Percentiles rank a stretch among this genome's conserved stretches.
These are phyloP conservation scores for Anthrax anthrax DNA, from an alignment of 2,888 invertebrate species.

Conservation along the genomic window DNA sequence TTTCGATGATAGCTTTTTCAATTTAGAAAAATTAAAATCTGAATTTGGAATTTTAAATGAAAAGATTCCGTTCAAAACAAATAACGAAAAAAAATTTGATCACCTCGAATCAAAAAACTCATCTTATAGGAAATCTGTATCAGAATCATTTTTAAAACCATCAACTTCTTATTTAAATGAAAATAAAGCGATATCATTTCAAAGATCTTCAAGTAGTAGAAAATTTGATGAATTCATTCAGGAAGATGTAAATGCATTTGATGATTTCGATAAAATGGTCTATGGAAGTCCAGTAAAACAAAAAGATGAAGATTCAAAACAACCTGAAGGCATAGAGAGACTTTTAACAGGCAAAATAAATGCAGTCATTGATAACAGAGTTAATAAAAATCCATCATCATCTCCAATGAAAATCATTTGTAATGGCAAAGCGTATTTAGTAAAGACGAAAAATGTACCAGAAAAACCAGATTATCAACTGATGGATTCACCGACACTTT, in stretches of 20 bases:
- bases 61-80: neutral
- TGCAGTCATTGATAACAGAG: neutral
- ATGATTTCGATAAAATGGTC: conserved; percentile 27
- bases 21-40: neutral
- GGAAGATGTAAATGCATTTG: conserved; percentile 16
- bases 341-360: conserved; percentile 21
- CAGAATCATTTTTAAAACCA: conserved; percentile 20
- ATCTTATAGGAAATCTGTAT: conserved; percentile 12
- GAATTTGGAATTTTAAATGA: neutral
- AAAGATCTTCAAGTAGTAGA: conserved; percentile 12
- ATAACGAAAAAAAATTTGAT: neutral
- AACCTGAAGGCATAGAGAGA: conserved; percentile 23
- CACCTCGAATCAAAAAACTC: neutral
- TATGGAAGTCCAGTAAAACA: conserved; percentile 13
- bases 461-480: conserved; percentile 43
- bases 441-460: conserved; percentile 41
- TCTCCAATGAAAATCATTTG: conserved; percentile 1
- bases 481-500: conserved; percentile 43
- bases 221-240: conserved; percentile 16
- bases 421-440: conserved; percentile 23
- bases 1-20: neutral
- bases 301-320: neutral
- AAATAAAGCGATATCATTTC: conserved; percentile 8
- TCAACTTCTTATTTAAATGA: neutral
- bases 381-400: neutral